These are phyloP conservation scores for Dromiciops gliroides DNA, from an alignment of 2,113 vertebrate species.

Conservation along the genomic window DNA sequence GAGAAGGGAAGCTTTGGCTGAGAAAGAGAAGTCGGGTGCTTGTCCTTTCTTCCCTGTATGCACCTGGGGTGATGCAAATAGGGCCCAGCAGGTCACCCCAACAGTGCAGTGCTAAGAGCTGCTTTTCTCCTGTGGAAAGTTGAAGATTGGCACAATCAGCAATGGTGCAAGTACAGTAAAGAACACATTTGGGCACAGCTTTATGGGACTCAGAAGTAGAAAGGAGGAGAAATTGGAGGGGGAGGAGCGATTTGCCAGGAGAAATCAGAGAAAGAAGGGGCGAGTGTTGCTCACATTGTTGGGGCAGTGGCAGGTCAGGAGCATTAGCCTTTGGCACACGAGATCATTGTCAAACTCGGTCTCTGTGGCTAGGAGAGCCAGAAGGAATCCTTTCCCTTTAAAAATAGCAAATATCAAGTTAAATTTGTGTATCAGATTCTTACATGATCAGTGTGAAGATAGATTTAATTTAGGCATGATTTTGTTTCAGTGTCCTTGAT, in stretches of 20 bases:
- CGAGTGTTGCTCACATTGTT: conserved; percentile 32
- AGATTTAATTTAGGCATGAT: too few species aligned
- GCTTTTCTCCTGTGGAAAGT: neutral
- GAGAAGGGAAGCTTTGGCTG: conserved; percentile 1
- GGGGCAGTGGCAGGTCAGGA: too few species aligned
- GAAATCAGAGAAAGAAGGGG: neutral
- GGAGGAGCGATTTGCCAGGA: neutral
- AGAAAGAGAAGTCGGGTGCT: conserved; percentile 32
- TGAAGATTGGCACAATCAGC: neutral
- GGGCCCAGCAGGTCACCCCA: neutral
- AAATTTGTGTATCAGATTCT: neutral
- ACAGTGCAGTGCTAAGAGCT: neutral
- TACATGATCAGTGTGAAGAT: neutral
- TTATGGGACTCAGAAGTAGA: conserved; percentile 42
- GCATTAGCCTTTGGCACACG: neutral
- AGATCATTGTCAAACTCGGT: neutral
- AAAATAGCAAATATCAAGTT: neutral
- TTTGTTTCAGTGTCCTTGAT: neutral
- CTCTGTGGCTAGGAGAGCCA: neutral
- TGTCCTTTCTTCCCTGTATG: neutral
- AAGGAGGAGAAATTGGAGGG: conserved; percentile 36
- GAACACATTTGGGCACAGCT: neutral
- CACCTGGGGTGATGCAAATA: neutral
- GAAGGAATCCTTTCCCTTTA: neutral
- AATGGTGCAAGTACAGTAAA: neutral